These are phyloP conservation scores for Amphiprion ocellaris DNA, from an alignment of 2,113 vertebrate species.

Conservation along the genomic window DNA sequence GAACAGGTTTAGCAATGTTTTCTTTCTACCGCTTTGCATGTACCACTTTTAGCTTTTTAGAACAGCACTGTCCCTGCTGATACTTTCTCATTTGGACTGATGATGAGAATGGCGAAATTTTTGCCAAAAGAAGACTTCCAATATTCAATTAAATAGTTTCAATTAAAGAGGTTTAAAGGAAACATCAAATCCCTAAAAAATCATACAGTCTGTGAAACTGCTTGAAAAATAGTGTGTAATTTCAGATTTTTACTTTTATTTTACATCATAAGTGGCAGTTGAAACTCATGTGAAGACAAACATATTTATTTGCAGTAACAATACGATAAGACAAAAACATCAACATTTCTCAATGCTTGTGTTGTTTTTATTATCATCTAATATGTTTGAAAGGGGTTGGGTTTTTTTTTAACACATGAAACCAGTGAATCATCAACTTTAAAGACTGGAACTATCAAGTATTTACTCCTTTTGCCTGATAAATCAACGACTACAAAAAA, in stretches of 20 bases:
- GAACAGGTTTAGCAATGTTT: slow-evolving; percentile 70
- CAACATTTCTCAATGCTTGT: no score
- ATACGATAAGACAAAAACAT: no score
- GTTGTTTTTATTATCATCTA: not conserved
- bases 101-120: not conserved
- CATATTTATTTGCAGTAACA: no score
- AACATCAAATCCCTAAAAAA: not conserved
- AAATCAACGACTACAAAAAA: not conserved
- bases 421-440: no score
- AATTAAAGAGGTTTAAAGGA: not conserved
- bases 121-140: not conserved
- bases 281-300: not conserved
- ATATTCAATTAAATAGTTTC: not conserved
- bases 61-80: slow-evolving; percentile 8
- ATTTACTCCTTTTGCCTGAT: not conserved
- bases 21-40: slow-evolving; percentile 55
- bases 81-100: slow-evolving; percentile 22
- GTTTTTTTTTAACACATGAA: no score
- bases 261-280: not conserved
- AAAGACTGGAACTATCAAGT: not conserved
- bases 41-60: slow-evolving; percentile 41
- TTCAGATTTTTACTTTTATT: not conserved
- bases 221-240: no score
- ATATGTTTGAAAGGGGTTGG: not conserved
- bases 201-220: not conserved